These are phyloP conservation scores for Prosopocoilus inquinatus DNA, from an alignment of 2,888 invertebrate genomes.

Conservation along the genomic window DNA sequence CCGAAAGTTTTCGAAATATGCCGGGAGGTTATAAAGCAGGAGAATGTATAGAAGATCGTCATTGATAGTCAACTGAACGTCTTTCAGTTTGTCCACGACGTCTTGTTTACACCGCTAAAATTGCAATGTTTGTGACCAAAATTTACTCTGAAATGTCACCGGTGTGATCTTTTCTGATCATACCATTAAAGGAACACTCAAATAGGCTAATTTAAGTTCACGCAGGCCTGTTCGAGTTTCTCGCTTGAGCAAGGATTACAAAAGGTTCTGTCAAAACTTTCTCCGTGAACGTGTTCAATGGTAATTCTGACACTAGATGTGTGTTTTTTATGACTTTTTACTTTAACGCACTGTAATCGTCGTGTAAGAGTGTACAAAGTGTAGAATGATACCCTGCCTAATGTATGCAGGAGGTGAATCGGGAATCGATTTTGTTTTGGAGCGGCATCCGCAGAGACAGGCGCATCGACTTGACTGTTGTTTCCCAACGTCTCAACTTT, in stretches of 20 bases:
- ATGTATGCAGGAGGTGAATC: too few species aligned
- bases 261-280: not conserved
- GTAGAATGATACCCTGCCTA: too few species aligned
- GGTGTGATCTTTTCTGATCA: not conserved
- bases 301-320: too few species aligned
- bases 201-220: not conserved
- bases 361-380: too few species aligned
- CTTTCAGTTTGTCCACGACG: too few species aligned
- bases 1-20: too few species aligned
- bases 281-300: not conserved
- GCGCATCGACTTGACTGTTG: too few species aligned
- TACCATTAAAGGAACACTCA: not conserved
- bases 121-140: not conserved
- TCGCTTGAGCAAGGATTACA: not conserved
- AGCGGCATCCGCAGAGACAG: not conserved
- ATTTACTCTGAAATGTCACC: not conserved
- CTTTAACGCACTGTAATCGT: not conserved
- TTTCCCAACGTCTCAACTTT: not conserved
- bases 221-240: not conserved
- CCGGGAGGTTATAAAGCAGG: too few species aligned
- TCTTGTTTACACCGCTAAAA: too few species aligned
- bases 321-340: too few species aligned
- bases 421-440: not conserved
- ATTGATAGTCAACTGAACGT: too few species aligned
- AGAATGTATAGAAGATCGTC: too few species aligned